Evolutionary conservation across 2,888 invertebrate genomes (phyloP).

Genomic region (Ligdia adustata): DNA sequence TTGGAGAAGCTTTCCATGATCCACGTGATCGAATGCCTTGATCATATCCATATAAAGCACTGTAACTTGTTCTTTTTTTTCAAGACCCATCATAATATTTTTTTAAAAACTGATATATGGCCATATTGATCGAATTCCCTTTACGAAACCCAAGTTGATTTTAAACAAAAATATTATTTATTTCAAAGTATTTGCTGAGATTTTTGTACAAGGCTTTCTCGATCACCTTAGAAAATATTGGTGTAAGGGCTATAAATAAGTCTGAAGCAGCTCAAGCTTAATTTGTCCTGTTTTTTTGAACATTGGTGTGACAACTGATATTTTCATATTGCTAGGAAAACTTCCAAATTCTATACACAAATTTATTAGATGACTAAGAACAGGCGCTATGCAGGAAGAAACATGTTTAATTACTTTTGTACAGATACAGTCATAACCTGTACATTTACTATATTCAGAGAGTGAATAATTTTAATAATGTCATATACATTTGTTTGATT

Average conservation of each 20-base stretch:
- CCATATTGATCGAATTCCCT: neutral
- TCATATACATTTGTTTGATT: too few species aligned
- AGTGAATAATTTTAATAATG: too few species aligned
- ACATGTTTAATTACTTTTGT: too few species aligned
- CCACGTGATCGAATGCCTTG: neutral
- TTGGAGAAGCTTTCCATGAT: neutral
- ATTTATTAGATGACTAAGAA: too few species aligned
- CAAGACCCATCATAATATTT: neutral
- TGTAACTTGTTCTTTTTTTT: neutral
- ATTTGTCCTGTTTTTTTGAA: neutral
- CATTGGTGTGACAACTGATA: neutral
- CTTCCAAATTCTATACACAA: too few species aligned
- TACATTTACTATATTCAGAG: too few species aligned
- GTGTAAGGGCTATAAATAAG: neutral
- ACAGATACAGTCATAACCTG: too few species aligned
- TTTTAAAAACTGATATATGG: neutral
- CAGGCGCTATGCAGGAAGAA: too few species aligned
- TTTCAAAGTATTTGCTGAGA: neutral
- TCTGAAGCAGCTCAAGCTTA: neutral
- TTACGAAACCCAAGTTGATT: neutral
- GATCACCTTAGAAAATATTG: neutral
- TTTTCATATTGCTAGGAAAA: too few species aligned
- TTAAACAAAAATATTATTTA: neutral
- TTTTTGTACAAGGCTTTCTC: neutral
- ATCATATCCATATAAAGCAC: neutral